These are phyloP conservation scores for Semnornis frantzii DNA, from an alignment of 2,113 vertebrate species.

Conservation along the genomic window DNA sequence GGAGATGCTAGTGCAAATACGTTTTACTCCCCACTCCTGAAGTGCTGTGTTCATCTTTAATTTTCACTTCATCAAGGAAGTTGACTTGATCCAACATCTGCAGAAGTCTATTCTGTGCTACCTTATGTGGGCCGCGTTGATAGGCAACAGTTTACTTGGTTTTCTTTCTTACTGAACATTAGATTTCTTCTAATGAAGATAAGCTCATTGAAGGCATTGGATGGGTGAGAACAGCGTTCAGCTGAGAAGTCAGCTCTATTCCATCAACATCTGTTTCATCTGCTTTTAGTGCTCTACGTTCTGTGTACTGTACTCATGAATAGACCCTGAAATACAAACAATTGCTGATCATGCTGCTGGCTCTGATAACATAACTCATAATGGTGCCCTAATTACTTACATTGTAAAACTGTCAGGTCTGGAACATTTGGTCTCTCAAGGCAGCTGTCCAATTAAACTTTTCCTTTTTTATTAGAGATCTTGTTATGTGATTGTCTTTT, in stretches of 20 bases:
- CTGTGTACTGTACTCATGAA: not conserved
- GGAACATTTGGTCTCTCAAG: conserved; percentile 59
- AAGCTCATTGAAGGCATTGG: not conserved
- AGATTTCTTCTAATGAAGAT: not conserved
- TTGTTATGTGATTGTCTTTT: conserved; percentile 53
- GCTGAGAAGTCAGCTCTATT: conserved; percentile 5
- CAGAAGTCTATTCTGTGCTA: not conserved
- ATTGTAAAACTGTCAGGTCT: conserved; percentile 68
- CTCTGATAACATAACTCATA: conserved; percentile 43
- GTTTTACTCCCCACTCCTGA: not conserved
- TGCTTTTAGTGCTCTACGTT: conserved; percentile 25
- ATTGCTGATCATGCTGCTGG: conserved; percentile 42
- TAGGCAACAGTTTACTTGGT: not conserved
- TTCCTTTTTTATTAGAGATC: conserved; percentile 67
- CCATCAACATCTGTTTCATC: conserved; percentile 15
- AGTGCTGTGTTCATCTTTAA: not conserved
- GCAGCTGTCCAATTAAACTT: conserved; percentile 73
- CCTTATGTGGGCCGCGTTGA: not conserved
- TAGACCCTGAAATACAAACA: conserved; percentile 6
- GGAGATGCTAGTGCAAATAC: not conserved
- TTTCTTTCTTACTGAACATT: not conserved
- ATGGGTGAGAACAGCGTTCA: not conserved
- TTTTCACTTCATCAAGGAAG: not conserved
- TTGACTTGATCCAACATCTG: not conserved
- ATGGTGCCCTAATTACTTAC: conserved; percentile 53